phyloP scores from a whole-genome alignment of 1,140 invertebrate species.

The Bombus pyrosoma region DNA sequence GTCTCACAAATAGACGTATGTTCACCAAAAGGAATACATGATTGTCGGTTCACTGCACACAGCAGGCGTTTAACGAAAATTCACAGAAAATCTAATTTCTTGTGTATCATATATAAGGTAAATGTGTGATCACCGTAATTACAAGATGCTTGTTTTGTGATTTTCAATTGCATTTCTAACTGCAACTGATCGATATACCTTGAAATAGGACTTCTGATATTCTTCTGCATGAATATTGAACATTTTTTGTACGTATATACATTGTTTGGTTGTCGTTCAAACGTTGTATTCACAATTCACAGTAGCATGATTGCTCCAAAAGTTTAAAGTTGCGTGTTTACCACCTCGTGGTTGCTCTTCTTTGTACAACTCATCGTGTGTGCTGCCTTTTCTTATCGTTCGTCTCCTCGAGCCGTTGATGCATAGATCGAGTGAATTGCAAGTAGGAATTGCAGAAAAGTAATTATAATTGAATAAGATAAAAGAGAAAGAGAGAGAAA shows the following conservation, averaged over 20 bases:
- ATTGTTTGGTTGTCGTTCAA: constrained; percentile 55
- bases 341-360: constrained; percentile 52
- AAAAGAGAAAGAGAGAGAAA: neutral
- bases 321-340: constrained; percentile 57
- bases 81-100: constrained; percentile 12
- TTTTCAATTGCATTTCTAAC: constrained; percentile 41
- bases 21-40: constrained; percentile 64
- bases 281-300: constrained; percentile 56
- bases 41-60: constrained; percentile 75
- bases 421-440: constrained; percentile 9
- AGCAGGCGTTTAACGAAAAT: constrained; percentile 40
- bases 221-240: constrained; percentile 63
- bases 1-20: constrained; percentile 15
- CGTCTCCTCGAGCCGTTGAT: constrained; percentile 21
- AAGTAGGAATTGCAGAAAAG: neutral
- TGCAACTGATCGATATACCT: constrained; percentile 33
- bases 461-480: neutral
- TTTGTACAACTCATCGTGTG: constrained; percentile 51
- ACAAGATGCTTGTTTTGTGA: constrained; percentile 59
- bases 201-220: constrained; percentile 24
- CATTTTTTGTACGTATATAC: constrained; percentile 51
- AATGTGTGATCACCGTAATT: constrained; percentile 45
- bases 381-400: constrained; percentile 35
- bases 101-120: constrained; percentile 4
- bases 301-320: constrained; percentile 63